Conservation (phyloP, 2,888 invertebrate species). For the Panopea generosa region DNA sequence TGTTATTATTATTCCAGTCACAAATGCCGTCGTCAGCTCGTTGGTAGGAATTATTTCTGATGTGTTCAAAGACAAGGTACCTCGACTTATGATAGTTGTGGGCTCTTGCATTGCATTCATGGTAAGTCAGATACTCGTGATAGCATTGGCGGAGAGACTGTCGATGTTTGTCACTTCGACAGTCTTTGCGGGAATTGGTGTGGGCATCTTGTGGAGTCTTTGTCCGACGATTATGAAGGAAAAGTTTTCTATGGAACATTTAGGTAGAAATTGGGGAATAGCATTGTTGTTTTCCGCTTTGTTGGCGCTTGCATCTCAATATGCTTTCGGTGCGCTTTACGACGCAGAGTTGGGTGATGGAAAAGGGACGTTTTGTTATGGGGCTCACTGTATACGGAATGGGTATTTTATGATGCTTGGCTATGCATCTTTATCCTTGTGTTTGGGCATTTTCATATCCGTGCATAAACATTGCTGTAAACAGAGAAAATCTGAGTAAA, state of each 20-base stretch:
- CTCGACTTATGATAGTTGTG: conserved; percentile 52
- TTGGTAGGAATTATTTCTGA: conserved; percentile 62
- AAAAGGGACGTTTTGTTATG: conserved; percentile 43
- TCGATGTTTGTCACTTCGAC: conserved; percentile 53
- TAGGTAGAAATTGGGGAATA: conserved; percentile 71
- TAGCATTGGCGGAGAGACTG: conserved; percentile 44
- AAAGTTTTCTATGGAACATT: conserved; percentile 55
- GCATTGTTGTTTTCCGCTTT: conserved; percentile 55
- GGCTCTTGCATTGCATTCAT: conserved; percentile 40
- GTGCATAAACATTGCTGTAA: no score
- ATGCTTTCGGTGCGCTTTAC: conserved; percentile 64
- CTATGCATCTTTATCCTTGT: neutral
- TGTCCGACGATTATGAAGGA: conserved; percentile 66
- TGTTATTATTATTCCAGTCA: conserved; percentile 61
- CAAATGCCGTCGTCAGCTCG: conserved; percentile 59
- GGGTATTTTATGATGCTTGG: conserved; percentile 19
- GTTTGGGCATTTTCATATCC: neutral
- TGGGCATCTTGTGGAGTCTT: conserved; percentile 60
- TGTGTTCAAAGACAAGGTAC: conserved; percentile 52
- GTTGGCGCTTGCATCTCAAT: conserved; percentile 57
- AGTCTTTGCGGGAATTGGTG: conserved; percentile 57
- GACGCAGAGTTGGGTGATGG: conserved; percentile 29
- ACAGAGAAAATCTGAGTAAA: no score
- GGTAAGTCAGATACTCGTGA: conserved; percentile 34
- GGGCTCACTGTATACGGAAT: conserved; percentile 58